Evolutionary conservation across 1,140 invertebrate genomes (phyloP).

Genomic region (Octopus sinensis): DNA sequence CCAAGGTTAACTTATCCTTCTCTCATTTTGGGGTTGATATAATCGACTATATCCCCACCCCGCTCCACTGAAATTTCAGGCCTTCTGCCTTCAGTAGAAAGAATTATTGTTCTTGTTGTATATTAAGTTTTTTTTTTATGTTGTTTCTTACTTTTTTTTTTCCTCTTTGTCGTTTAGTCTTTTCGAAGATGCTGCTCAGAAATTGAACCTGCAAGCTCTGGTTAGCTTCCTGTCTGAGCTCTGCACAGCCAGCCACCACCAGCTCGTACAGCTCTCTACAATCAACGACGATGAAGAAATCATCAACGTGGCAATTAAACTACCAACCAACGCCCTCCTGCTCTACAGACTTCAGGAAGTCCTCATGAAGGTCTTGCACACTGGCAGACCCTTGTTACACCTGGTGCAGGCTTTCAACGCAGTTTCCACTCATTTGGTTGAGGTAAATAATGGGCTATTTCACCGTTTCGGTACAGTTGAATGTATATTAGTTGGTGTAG

Average conservation of each 20-base stretch:
- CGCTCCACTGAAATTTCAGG: no score
- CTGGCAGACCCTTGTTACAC: constrained; percentile 82
- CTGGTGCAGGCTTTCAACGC: constrained; percentile 87
- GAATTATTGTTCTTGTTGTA: no score
- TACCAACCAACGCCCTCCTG: constrained; percentile 61
- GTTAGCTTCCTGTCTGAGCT: constrained; percentile 76
- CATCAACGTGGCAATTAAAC: constrained; percentile 23
- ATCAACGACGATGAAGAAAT: constrained; percentile 28
- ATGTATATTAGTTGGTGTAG: no score
- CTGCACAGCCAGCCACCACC: constrained; percentile 76
- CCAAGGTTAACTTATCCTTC: no score
- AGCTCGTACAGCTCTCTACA: constrained; percentile 58
- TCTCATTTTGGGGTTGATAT: no score
- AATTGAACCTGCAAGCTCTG: constrained; percentile 80
- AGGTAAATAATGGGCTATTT: constrained; percentile 60
- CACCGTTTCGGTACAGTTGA: no score
- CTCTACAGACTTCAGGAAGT: constrained; percentile 81
- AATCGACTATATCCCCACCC: no score
- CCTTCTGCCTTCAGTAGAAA: no score
- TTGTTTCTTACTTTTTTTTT: neutral
- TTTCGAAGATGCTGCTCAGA: constrained; percentile 77
- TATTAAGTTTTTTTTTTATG: no score
- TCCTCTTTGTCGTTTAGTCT: constrained; percentile 43
- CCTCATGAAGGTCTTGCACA: constrained; percentile 79
- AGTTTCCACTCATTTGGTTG: constrained; percentile 85